Evolutionary conservation across 92 coral and sea anemone species (phyloP).

Genomic region (Pocillopora grandis): DNA sequence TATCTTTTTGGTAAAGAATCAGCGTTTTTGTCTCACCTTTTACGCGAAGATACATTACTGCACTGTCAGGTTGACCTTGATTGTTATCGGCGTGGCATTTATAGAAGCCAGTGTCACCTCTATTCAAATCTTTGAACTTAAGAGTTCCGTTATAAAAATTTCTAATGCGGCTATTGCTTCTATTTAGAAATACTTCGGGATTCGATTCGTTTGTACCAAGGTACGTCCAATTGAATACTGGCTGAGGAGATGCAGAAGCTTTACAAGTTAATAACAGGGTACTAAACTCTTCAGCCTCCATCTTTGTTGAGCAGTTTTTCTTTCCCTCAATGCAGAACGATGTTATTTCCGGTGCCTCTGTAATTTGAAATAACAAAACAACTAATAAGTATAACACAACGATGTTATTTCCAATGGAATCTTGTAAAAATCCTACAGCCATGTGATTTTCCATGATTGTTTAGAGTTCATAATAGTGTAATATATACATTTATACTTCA

Average conservation of each 20-base stretch:
- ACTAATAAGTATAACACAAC: neutral
- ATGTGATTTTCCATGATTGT: too few species aligned
- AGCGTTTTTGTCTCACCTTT: constrained; percentile 52
- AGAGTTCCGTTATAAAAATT: constrained; percentile 62
- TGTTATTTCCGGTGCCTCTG: constrained; percentile 10
- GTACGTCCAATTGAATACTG: constrained; percentile 59
- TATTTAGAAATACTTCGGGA: constrained; percentile 11
- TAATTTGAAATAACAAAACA: neutral
- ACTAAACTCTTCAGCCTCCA: constrained; percentile 54
- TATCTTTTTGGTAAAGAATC: neutral
- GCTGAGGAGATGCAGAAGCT: constrained; percentile 73
- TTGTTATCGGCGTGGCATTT: constrained; percentile 75
- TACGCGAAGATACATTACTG: constrained; percentile 52
- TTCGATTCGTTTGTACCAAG: neutral
- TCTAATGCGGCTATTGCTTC: neutral
- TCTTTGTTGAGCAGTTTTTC: constrained; percentile 43
- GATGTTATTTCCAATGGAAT: neutral
- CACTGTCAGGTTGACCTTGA: constrained; percentile 39
- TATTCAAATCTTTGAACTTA: constrained; percentile 43
- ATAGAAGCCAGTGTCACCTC: constrained; percentile 75
- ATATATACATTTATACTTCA: too few species aligned
- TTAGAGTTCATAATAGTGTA: too few species aligned
- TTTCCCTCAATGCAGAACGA: constrained; percentile 53
- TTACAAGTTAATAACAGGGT: constrained; percentile 54
- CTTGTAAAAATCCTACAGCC: too few species aligned